phyloP scores from a whole-genome alignment of 2,888 invertebrate genomes.

The Aphelenchoides bicaudatus region DNA sequence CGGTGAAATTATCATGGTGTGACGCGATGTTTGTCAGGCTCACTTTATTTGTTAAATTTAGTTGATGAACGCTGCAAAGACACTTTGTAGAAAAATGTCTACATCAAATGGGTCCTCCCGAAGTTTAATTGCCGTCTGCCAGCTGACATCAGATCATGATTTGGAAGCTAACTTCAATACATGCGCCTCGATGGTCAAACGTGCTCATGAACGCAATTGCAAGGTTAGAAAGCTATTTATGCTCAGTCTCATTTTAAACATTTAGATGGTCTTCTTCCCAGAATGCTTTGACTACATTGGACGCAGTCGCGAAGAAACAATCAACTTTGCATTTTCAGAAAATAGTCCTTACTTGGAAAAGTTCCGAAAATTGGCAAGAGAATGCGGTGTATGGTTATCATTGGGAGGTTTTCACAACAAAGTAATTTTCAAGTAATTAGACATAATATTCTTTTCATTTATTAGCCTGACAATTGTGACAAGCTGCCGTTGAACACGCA shows the following conservation, averaged over 20 bases:
- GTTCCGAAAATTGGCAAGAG: conserved; percentile 74
- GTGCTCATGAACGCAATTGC: conserved; percentile 48
- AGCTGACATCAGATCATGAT: conserved; percentile 74
- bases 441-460: not conserved
- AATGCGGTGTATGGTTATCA: conserved; percentile 80
- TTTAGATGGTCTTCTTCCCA: conserved; percentile 82
- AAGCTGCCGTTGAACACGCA: conserved; percentile 74
- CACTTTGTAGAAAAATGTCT: too few relatives aligned
- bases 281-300: conserved; percentile 90
- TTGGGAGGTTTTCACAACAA: conserved; percentile 79
- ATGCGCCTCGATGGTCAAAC: conserved; percentile 44
- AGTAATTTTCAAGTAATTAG: conserved; percentile 20
- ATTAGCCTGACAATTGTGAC: conserved; percentile 1
- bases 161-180: conserved; percentile 69
- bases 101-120: too few relatives aligned
- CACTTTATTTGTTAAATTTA: too few relatives aligned
- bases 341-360: conserved; percentile 70
- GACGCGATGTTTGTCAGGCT: too few relatives aligned
- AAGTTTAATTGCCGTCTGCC: conserved; percentile 70
- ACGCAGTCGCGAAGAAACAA: conserved; percentile 71
- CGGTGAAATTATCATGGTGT: too few relatives aligned
- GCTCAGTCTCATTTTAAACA: too few relatives aligned
- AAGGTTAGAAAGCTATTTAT: conserved; percentile 42
- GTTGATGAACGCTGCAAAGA: too few relatives aligned
- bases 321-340: conserved; percentile 71